phyloP scores from a whole-genome alignment of 2,113 vertebrate species.

The Hippocampus mohnikei region DNA sequence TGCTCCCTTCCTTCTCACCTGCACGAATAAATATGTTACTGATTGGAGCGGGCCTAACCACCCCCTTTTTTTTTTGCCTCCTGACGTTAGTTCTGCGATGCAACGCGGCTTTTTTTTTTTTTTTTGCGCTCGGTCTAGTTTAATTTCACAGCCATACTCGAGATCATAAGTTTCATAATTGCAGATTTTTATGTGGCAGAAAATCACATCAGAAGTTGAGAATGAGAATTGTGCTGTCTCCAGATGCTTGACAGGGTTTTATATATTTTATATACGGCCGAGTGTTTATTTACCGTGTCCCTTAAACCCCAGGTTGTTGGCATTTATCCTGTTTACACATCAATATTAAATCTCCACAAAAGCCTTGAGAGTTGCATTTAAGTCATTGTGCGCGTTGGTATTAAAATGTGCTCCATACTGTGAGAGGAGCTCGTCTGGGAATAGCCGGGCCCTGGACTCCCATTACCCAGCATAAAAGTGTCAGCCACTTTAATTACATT shows the following conservation, averaged over 20 bases:
- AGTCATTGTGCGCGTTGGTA: constrained; percentile 89
- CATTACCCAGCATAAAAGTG: constrained; percentile 79
- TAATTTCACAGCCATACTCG: constrained; percentile 3
- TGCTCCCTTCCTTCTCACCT: constrained; percentile 65
- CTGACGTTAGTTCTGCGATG: constrained; percentile 33
- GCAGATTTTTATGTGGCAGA: constrained; percentile 2
- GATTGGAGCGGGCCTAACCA: constrained; percentile 50
- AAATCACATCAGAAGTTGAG: constrained; percentile 5
- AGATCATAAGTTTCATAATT: constrained; percentile 4
- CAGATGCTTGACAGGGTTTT: constrained; percentile 45
- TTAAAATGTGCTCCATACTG: constrained; percentile 87
- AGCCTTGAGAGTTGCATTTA: constrained; percentile 91
- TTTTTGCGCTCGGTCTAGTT: constrained; percentile 36
- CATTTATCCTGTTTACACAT: constrained; percentile 98
- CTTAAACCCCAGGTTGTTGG: constrained; percentile 85
- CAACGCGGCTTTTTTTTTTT: constrained; percentile 35
- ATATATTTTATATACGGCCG: constrained; percentile 57
- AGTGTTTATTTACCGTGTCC: constrained; percentile 81
- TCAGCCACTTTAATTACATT: constrained; percentile 76
- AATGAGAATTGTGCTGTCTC: constrained; percentile 21
- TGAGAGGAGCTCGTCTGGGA: constrained; percentile 81
- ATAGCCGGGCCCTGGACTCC: constrained; percentile 78
- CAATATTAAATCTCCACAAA: constrained; percentile 92
- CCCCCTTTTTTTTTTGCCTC: constrained; percentile 48
- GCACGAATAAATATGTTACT: constrained; percentile 66